These are phyloP conservation scores for Meghimatium bilineatum DNA, from an alignment of 2,888 invertebrate species.

Conservation along the genomic window DNA sequence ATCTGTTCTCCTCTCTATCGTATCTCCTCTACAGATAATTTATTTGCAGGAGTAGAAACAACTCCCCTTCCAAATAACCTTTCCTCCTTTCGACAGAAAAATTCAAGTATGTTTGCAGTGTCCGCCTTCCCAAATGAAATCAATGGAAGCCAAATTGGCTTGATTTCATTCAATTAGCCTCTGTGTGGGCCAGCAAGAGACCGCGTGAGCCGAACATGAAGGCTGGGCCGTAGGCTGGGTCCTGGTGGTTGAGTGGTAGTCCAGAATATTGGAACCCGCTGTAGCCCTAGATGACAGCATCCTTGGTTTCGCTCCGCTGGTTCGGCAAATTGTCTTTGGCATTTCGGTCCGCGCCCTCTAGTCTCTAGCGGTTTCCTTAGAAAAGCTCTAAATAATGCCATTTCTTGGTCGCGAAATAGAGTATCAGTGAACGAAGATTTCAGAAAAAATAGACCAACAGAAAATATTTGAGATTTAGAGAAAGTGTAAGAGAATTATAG, in stretches of 20 bases:
- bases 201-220: not conserved
- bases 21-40: too few relatives aligned
- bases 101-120: not conserved
- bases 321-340: conserved; percentile 44
- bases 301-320: conserved; percentile 36
- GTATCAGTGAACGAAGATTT: not conserved
- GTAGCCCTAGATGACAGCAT: conserved; percentile 30
- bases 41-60: too few relatives aligned
- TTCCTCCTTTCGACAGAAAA: not conserved
- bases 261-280: conserved; percentile 3
- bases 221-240: conserved; percentile 28
- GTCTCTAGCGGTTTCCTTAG: conserved; percentile 27
- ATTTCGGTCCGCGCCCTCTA: not conserved
- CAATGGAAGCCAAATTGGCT: conserved; percentile 37
- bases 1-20: not conserved
- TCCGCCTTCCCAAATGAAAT: not conserved
- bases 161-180: conserved; percentile 45
- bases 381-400: conserved; percentile 14
- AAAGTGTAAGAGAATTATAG: too few relatives aligned
- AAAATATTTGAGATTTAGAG: too few relatives aligned
- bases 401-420: conserved; percentile 3
- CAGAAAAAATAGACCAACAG: not conserved
- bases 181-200: conserved; percentile 8
- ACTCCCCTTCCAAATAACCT: not conserved
- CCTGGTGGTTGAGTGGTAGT: not conserved